These are phyloP conservation scores for Patiria pectinifera DNA, from an alignment of 53 echinoderm and acorn worm species.

Conservation along the genomic window DNA sequence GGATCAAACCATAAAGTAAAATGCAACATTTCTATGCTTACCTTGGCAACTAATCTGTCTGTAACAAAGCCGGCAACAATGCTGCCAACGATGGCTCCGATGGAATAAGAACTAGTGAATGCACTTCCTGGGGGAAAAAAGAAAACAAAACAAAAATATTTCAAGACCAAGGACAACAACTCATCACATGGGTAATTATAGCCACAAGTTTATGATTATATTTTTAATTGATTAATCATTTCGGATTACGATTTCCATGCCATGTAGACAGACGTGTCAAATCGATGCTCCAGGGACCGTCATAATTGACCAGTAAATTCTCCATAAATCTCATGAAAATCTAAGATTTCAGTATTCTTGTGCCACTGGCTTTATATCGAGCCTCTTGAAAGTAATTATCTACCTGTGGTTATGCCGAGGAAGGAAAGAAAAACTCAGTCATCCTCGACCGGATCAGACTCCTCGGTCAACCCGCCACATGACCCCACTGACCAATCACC, in stretches of 20 bases:
- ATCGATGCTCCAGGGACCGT: not conserved
- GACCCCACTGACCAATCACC: not conserved
- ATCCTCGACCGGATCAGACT: not conserved
- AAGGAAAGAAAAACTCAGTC: too few relatives aligned
- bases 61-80: slow-evolving; percentile 83
- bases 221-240: too few relatives aligned
- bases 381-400: not conserved
- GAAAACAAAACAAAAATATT: not conserved
- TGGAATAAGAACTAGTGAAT: slow-evolving; percentile 83
- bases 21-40: slow-evolving; percentile 12
- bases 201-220: too few relatives aligned
- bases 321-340: slow-evolving; percentile 9
- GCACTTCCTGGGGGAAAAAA: slow-evolving; percentile 73
- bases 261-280: not conserved
- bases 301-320: not conserved
- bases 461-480: not conserved
- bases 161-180: too few relatives aligned
- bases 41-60: slow-evolving; percentile 86
- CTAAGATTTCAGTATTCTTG: not conserved
- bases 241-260: too few relatives aligned
- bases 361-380: slow-evolving; percentile 8
- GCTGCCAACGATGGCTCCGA: slow-evolving; percentile 87
- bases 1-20: too few relatives aligned
- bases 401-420: too few relatives aligned
- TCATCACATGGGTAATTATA: too few relatives aligned